These are phyloP conservation scores for Plectropomus leopardus DNA, from an alignment of 2,113 vertebrate species.

Conservation along the genomic window DNA sequence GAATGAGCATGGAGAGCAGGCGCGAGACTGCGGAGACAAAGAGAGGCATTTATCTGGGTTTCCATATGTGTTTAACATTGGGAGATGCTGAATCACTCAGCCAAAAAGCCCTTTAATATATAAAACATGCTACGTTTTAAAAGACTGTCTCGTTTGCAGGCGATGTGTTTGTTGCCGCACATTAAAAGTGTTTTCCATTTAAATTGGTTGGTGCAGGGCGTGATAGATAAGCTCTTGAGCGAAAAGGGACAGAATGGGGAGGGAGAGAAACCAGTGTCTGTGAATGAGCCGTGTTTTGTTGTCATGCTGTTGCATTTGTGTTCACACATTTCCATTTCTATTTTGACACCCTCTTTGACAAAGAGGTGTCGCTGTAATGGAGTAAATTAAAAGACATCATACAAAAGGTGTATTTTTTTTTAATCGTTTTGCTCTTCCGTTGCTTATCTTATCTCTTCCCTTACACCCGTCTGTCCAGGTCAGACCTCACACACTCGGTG, in stretches of 20 bases:
- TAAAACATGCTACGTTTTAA: slow-evolving; percentile 60
- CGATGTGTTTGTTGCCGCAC: slow-evolving; percentile 31
- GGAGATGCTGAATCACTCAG: slow-evolving; percentile 55
- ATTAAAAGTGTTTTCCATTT: slow-evolving; percentile 77
- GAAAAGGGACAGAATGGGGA: slow-evolving; percentile 44
- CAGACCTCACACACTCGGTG: slow-evolving; percentile 6
- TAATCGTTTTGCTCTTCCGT: slow-evolving; percentile 14
- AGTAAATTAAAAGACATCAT: slow-evolving; percentile 31
- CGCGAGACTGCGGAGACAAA: slow-evolving; percentile 65
- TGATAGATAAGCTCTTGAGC: slow-evolving; percentile 67
- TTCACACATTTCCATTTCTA: slow-evolving; percentile 57
- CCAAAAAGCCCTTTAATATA: slow-evolving; percentile 66
- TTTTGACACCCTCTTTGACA: slow-evolving; percentile 29
- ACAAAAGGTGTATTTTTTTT: slow-evolving; percentile 24
- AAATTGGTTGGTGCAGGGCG: slow-evolving; percentile 66
- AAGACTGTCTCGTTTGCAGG: slow-evolving; percentile 54
- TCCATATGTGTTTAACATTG: slow-evolving; percentile 71
- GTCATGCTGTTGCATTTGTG: slow-evolving; percentile 49
- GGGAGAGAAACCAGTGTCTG: slow-evolving; percentile 37
- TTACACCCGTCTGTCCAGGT: slow-evolving; percentile 18
- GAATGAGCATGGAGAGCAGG: slow-evolving; percentile 54
- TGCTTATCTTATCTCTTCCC: slow-evolving; percentile 23
- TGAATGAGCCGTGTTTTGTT: slow-evolving; percentile 52
- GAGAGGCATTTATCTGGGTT: slow-evolving; percentile 67
- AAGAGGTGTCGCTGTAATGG: slow-evolving; percentile 32